phyloP scores from a whole-genome alignment of 2,113 vertebrate species.

The Sturnus vulgaris region DNA sequence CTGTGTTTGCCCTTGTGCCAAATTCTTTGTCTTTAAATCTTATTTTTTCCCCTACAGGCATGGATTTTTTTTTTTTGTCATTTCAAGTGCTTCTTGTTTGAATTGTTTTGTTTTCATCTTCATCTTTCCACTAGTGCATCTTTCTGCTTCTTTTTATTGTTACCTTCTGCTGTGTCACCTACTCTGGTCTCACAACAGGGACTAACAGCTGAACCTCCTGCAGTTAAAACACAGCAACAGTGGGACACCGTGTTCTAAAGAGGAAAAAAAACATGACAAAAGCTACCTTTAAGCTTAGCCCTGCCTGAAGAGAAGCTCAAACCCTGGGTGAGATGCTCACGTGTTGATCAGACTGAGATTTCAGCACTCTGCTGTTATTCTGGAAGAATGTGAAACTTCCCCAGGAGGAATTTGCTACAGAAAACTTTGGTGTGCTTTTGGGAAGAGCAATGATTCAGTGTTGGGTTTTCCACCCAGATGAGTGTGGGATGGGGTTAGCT shows the following conservation, averaged over 20 bases:
- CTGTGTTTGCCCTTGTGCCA: not conserved
- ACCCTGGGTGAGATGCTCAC: not conserved
- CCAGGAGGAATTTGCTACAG: not conserved
- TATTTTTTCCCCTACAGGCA: not conserved
- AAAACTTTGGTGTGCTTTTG: not conserved
- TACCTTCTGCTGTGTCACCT: not conserved
- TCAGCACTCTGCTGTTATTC: not conserved
- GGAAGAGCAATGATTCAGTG: not conserved
- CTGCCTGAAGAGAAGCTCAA: not conserved
- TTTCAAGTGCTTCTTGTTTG: not conserved
- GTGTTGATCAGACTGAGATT: not conserved
- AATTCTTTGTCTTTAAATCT: not conserved
- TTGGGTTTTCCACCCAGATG: not conserved
- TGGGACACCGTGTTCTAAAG: rapidly evolving
- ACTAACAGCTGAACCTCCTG: not conserved
- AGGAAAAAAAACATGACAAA: not conserved
- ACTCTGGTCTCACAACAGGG: not conserved
- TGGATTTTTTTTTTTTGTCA: not conserved
- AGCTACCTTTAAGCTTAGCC: not conserved
- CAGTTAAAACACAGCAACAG: not conserved
- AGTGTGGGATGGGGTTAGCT: not conserved
- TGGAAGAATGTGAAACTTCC: not conserved
- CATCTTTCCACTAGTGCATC: not conserved
- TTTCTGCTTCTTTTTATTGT: not conserved
- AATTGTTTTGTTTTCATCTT: not conserved